phyloP scores from a whole-genome alignment of 2,888 invertebrate genomes.

The Mesopsocus fuscifrons region DNA sequence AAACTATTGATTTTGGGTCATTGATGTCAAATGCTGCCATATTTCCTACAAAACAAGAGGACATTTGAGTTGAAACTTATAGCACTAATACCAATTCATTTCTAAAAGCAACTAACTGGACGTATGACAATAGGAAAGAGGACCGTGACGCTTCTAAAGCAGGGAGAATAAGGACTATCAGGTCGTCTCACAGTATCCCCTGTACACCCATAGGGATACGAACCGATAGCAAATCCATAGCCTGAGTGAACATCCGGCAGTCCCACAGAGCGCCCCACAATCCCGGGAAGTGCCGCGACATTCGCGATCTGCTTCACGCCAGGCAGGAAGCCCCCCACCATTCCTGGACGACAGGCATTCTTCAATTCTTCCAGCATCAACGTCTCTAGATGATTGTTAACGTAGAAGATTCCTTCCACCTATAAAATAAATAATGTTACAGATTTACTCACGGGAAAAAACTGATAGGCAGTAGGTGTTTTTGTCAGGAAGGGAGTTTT shows the following conservation, averaged over 20 bases:
- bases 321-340: slow-evolving; percentile 90
- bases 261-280: slow-evolving; percentile 83
- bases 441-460: no score
- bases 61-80: no score
- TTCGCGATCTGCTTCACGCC: slow-evolving; percentile 99
- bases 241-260: slow-evolving; percentile 96
- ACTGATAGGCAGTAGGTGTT: no score
- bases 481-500: no score
- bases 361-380: slow-evolving; percentile 93
- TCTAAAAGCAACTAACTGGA: no score
- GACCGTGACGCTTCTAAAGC: no score
- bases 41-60: slow-evolving; percentile 42
- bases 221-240: slow-evolving; percentile 98
- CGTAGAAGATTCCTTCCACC: slow-evolving; percentile 96
- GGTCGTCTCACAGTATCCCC: no score
- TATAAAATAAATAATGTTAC: slow-evolving; percentile 19
- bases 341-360: slow-evolving; percentile 75
- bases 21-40: slow-evolving; percentile 98
- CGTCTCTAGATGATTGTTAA: slow-evolving; percentile 75
- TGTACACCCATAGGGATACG: no score
- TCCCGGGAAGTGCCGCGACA: slow-evolving; percentile 95
- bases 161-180: no score
- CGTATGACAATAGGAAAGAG: no score
- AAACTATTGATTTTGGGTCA: slow-evolving; percentile 81
- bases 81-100: no score